Evolutionary conservation across 2,113 vertebrate species (phyloP), one percentile per base, ranked within the genome.

Genomic region (Hymenochirus boettgeri): DNA sequence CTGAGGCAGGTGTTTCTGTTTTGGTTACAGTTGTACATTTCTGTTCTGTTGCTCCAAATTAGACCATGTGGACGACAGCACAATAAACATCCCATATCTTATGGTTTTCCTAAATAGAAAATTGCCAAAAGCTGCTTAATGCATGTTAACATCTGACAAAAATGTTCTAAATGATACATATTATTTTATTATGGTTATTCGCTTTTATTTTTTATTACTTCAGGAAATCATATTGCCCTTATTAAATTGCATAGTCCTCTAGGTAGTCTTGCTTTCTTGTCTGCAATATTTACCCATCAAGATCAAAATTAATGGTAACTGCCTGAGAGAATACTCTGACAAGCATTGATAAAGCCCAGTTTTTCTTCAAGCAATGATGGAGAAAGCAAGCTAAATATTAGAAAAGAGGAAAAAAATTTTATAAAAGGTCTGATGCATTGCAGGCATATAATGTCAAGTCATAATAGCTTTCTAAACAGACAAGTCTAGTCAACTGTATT

Each of bases 361-460:
- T 25, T 61, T 55, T 21, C 24, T 54, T 27, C 47, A 45, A 52
- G 58, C 39, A 24, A 39, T 48, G 33, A 25, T n/a, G 13, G 50
- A 70, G 15, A 26, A 26, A 45, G 35, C 50, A 37, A 46, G 24
- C 50, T 33, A 31, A 47, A 55, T 55, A 61, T 70, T 27, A 51
- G 62, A 48, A 48, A 56, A 65, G 19, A 47, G 53, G 29, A 9
- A 31, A 56, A 65, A n/a, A 57, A 65, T 9, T 29, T 45, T 19
- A 7, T 25, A n/a, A 9, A 3, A 57, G 23, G 39, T 29, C 51
- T 33, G 45, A 66, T 66, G 29, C 42, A 57, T 21, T 65, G 3
- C 27, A 25, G 39, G 21, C 54, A 57, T 26, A 55, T 26, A 57
- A 25, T 13, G 27, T 39, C 17, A 42, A 57, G 42, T 35, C 17